These are phyloP conservation scores for Mya arenaria DNA, from an alignment of 1,140 invertebrate genomes.

Conservation along the genomic window DNA sequence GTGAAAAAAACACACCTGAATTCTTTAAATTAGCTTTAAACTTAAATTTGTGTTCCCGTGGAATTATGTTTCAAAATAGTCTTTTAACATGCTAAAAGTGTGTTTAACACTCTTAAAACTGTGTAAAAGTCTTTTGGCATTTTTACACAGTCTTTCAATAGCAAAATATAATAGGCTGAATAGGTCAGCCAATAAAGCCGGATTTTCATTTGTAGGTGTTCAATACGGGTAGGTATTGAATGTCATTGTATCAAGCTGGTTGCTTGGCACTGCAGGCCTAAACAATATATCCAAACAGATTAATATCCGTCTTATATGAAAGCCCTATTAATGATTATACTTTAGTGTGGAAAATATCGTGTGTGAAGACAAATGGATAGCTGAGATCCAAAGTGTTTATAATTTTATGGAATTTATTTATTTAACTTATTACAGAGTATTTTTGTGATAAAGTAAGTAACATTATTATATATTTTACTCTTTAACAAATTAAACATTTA, in stretches of 20 bases:
- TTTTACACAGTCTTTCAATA: constrained; percentile 10
- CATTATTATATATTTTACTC: too few species aligned
- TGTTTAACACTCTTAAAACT: neutral
- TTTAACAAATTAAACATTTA: too few species aligned
- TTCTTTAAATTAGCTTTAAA: neutral
- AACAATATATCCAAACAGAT: constrained; percentile 58
- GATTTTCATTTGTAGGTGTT: constrained; percentile 55
- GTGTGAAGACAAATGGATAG: too few species aligned
- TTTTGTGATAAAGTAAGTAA: neutral
- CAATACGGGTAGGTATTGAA: constrained; percentile 54
- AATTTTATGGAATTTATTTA: constrained; percentile 1
- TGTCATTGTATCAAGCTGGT: constrained; percentile 38
- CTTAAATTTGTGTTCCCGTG: neutral
- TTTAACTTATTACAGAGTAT: neutral
- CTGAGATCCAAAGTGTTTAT: too few species aligned
- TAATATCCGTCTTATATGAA: constrained; percentile 11
- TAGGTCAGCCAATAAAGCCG: constrained; percentile 48
- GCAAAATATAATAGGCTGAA: constrained; percentile 38
- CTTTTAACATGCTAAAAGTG: neutral
- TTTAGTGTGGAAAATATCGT: neutral
- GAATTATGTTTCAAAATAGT: neutral
- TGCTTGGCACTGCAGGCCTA: constrained; percentile 39
- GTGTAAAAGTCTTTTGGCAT: neutral
- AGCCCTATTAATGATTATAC: constrained; percentile 14
- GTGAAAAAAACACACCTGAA: neutral